A percentile compares a stretch with the other conserved stretches of the same genome.
phyloP scores from a whole-genome alignment of 1,140 invertebrate genomes.

The Cheumatopsyche charites region DNA sequence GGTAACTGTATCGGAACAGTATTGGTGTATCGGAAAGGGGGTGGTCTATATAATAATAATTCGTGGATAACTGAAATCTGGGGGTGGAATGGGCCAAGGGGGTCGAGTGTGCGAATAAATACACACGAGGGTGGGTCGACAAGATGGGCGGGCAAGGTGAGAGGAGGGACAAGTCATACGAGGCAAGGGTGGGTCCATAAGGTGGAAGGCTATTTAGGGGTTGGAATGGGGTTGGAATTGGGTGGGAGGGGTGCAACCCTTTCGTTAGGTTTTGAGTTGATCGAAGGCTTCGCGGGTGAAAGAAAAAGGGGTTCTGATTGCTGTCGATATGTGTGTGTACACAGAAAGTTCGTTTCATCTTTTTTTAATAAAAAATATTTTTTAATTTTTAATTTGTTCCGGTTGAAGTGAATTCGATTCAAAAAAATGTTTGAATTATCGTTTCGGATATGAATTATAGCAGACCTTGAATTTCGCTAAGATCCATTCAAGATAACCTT shows the following conservation, averaged over 20 bases:
- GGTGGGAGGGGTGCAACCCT: constrained; percentile 26
- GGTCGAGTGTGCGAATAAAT: constrained; percentile 11
- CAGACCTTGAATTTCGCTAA: neutral
- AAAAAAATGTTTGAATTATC: too few relatives aligned
- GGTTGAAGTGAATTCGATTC: too few relatives aligned
- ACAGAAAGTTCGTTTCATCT: too few relatives aligned
- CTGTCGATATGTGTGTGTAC: constrained; percentile 5
- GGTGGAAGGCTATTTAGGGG: constrained; percentile 40
- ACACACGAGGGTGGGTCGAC: constrained; percentile 21
- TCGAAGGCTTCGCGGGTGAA: constrained; percentile 31
- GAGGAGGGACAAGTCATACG: too few relatives aligned
- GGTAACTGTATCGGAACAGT: constrained; percentile 37
- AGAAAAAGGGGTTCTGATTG: constrained; percentile 24
- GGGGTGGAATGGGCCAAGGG: neutral
- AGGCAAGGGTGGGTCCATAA: constrained; percentile 36
- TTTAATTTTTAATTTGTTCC: too few relatives aligned
- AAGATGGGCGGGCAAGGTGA: constrained; percentile 27
- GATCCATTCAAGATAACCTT: neutral
- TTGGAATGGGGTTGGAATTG: neutral
- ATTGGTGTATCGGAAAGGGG: constrained; percentile 39
- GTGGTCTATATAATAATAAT: constrained; percentile 38
- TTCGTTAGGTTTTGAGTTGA: constrained; percentile 35
- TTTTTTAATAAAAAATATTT: too few relatives aligned
- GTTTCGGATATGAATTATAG: too few relatives aligned
- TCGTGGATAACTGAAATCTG: constrained; percentile 21